Base-by-base conservation (phyloP, 2,113 vertebrate species). In the Thalassoma bifasciatum region DNA sequence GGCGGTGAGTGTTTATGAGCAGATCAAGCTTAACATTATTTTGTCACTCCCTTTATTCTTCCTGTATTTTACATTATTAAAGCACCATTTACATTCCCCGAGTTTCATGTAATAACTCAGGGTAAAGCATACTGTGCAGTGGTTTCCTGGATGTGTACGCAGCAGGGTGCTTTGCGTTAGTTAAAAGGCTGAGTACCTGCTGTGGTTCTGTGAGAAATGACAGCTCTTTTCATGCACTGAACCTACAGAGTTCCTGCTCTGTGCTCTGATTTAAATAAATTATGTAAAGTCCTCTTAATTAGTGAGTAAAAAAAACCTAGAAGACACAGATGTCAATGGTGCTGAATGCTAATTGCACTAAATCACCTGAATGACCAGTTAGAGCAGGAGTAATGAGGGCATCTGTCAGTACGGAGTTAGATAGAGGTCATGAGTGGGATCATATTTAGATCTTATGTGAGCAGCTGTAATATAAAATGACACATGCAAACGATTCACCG, bases 261-360 rank as follows among this genome's bases (percentile, higher is more conserved):
- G 40, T 23, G 50, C 46, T 75, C 30, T 52, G 26, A 67, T 80
- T 61, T 85, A 60, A 82, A 83, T 75, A 50, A n/a, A 72, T 77
- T 66, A 75, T 77, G 67, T 64, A 30, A 53, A 63, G 49, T 77
- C 30, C 58, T 75, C 72, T 84, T 52, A 62, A 24, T 70, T 60
- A 58, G 38, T 24, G 68, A 58, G 47, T 52, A 37, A 42, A 34
- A 42, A 16, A 36, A 62, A 50, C 44, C 34, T 49, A 68, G 30
- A 63, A 2, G 61, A 72, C 53, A 77, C 42, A 56, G n/a, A 72
- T n/a, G 52, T 59, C 11, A 24, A 10, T 72, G 49, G 42, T 24
- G 16, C 58, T n/a, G 49, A 84, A 69, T 52, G 56, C 62, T 63
- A 23, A 79, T 72, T 50, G 30, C 58, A 14, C 19, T 66, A 63